Evolutionary conservation across 2,888 invertebrate genomes (phyloP), one percentile per base, ranked within the genome.

Genomic region (Griposia aprilina): DNA sequence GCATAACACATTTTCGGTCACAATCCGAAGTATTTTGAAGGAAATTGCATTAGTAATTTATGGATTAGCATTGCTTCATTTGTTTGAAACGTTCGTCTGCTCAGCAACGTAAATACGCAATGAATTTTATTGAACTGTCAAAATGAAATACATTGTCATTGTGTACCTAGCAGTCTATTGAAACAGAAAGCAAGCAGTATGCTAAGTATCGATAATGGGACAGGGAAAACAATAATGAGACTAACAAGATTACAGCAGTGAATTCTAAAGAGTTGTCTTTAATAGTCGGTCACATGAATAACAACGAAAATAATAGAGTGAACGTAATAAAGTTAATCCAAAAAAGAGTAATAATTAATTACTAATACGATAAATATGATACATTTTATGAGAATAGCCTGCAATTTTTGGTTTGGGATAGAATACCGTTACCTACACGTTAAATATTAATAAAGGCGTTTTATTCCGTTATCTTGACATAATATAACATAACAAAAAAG

Each of bases 401-500:
- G 0, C 50, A 50, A 0, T 50, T 50, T 15, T 50, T 17, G 17
- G 50, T 50, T 50, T 50, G 50, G 5, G 17, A 50, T 20, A 52
- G 6, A 52, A 20, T 20, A 4, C 50, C 50, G 45, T 10, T 45
- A 45, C 8, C 45, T 45, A 8, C 0, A 45, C 6, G 0, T 20
- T 17, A 52, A 52, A 52, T 52, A 20, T 5, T 23, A 55, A 23
- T 23, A 55, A 23, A 23, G 55, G 23, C 23, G 10, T 23, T 55
- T 20, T 8, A 23, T 23, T 55, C 23, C 55, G 23, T 10, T 30
- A 59, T 60, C 15, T 41, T 36, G 30, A 59, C n/a, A 48, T n/a
- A 78, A 75, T 57, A 65, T n/a, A n/a, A n/a, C 20, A 66, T 82
- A 30, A 30, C 20, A 26, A 63, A 67, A 8, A 17, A 55, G 45